Percentiles rank a stretch among this genome's conserved stretches.
Conservation (phyloP, 2,888 invertebrate genomes). For the Opisthograptis luteolata region DNA sequence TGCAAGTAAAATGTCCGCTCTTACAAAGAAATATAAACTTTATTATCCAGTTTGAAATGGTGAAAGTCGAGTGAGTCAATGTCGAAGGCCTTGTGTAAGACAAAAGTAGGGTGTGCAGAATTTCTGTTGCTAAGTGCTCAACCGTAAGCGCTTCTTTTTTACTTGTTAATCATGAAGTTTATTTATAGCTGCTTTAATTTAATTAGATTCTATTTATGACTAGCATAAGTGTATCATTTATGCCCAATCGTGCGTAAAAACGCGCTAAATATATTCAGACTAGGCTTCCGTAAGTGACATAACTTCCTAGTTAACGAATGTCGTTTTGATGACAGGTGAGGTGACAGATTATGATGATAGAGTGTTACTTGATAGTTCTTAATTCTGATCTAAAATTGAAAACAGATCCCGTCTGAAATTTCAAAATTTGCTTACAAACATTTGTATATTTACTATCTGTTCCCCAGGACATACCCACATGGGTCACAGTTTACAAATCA, state of each 20-base stretch:
- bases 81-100: conserved; percentile 58
- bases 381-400: no score
- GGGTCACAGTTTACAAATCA: no score
- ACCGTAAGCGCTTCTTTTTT: conserved; percentile 13
- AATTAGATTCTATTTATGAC: neutral
- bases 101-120: conserved; percentile 55
- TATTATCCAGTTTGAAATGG: conserved; percentile 1
- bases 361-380: no score
- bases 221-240: neutral
- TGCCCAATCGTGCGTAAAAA: no score
- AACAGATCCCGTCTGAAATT: no score
- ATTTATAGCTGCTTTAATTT: conserved; percentile 10
- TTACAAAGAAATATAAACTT: conserved; percentile 10
- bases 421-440: neutral
- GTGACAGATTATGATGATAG: no score
- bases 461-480: neutral
- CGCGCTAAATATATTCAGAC: no score
- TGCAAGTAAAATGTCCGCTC: conserved; percentile 40
- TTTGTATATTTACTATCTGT: neutral
- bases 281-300: no score
- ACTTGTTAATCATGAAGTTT: conserved; percentile 3
- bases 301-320: no score
- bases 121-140: conserved; percentile 60
- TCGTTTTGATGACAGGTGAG: no score
- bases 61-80: conserved; percentile 25